Base-by-base conservation (phyloP, 2,797 vertebrate genomes). In the Brachyrhaphis roseni region DNA sequence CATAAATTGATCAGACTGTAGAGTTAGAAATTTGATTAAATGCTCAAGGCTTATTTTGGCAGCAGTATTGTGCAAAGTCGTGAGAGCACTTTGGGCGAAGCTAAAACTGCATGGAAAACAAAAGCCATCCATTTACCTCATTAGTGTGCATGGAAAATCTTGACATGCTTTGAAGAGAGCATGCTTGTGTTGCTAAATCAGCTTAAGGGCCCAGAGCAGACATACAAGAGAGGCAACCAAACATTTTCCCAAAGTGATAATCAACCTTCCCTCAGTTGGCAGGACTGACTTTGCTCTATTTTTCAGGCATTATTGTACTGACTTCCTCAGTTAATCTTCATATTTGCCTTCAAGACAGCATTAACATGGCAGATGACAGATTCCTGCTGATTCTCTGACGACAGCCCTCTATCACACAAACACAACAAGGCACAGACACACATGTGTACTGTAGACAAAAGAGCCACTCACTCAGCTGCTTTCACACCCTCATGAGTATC, bases 101-200 rank as follows among this genome's bases (percentile, higher is more conserved):
- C 91, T 87, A 90, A 89, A 90, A 90, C 88, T 91, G 91, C 89
- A 91, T 82, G 87, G 89, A 90, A 93, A 94, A 95, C 93, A 93
- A 94, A 94, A 93, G 89, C 86, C 89, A 91, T 95, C 90, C 90
- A 93, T 94, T 94, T 90, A 92, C 89, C 92, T 94, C 94, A 94
- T 95, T 95, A 93, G 92, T 86, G 91, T 90, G 90, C 80, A 74
- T 91, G 90, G 76, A 92, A 92, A 92, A 90, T 93, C 87, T 90
- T 93, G 94, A 93, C 91, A 87, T 85, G 90, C 89, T 93, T 91
- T 92, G 89, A 94, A 92, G 92, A 86, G 86, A 90, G 86, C 76
- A 86, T 90, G 90, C 88, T 86, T 87, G 80, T 92, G 90, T 74
- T 87, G 91, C 91, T 89, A 90, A 91, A 90, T 90, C 90, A 87